Conservation (phyloP, 2,797 vertebrate species). For the Acipenser transmontanus region DNA sequence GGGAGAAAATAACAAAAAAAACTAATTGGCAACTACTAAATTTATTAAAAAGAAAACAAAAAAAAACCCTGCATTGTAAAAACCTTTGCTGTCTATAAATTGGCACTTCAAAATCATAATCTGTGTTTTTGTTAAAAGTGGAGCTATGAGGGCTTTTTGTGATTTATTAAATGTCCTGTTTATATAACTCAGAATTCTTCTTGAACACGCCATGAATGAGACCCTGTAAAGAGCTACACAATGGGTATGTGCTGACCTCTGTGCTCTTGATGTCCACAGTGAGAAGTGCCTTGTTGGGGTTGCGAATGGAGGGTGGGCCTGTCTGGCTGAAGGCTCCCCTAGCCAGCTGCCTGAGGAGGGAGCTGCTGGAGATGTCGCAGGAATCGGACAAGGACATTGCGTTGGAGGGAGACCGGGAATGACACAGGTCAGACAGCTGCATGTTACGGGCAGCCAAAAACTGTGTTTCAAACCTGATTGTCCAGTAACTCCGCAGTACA, state of each 20-base stretch:
- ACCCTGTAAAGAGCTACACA: too few species aligned
- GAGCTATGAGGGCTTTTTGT: too few species aligned
- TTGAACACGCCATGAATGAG: too few species aligned
- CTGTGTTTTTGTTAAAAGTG: too few species aligned
- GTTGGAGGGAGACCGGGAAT: constrained; percentile 21
- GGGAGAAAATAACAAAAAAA: constrained; percentile 30
- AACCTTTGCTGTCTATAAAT: too few species aligned
- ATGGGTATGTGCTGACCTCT: constrained; percentile 59
- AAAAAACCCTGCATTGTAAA: background rate
- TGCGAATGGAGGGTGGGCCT: constrained; percentile 38
- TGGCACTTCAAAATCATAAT: too few species aligned
- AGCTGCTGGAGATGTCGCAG: constrained; percentile 47
- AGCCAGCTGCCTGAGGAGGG: constrained; percentile 47
- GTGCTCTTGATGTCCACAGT: constrained; percentile 63
- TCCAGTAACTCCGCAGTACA: background rate
- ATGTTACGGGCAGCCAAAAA: constrained; percentile 49
- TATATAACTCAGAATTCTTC: too few species aligned
- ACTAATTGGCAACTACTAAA: constrained; percentile 81
- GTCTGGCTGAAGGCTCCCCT: constrained; percentile 39
- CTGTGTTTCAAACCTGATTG: background rate
- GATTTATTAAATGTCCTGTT: too few species aligned
- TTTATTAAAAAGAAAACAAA: constrained; percentile 31
- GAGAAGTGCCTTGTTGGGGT: constrained; percentile 72
- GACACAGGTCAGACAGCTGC: constrained; percentile 38
- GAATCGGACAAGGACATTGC: constrained; percentile 29